These are phyloP conservation scores for Sinocyclocheilus grahami DNA, from an alignment of 2,113 vertebrate species.

Conservation along the genomic window DNA sequence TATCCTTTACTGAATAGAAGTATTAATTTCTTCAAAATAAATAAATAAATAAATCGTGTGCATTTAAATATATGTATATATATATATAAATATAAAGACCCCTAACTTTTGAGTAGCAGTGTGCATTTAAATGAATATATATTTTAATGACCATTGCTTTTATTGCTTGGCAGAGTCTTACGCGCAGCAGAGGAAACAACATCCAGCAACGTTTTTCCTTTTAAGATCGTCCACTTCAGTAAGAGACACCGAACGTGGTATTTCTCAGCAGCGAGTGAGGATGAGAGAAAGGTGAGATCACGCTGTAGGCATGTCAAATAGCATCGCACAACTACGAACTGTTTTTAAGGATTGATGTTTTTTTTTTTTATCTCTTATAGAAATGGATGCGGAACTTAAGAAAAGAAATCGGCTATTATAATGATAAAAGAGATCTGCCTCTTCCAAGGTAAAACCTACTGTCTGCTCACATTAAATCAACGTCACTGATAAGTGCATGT, in stretches of 20 bases:
- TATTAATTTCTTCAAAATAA: no score
- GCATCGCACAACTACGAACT: neutral
- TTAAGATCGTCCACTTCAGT: slow-evolving; percentile 94
- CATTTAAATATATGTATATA: neutral
- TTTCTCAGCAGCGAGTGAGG: slow-evolving; percentile 94
- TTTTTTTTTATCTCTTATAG: slow-evolving; percentile 68
- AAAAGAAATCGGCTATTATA: slow-evolving; percentile 87
- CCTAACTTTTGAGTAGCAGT: neutral
- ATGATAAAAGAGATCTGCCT: slow-evolving; percentile 83
- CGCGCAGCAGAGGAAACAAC: slow-evolving; percentile 94
- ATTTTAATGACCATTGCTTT: neutral
- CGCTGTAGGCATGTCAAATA: no score
- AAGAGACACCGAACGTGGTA: slow-evolving; percentile 95
- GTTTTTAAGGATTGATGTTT: neutral
- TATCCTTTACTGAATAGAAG: neutral
- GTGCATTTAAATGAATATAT: neutral
- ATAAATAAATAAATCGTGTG: neutral
- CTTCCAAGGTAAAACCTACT: slow-evolving; percentile 76
- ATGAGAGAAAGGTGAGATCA: slow-evolving; percentile 87
- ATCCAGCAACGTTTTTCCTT: slow-evolving; percentile 94
- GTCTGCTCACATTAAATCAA: neutral
- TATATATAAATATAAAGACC: no score
- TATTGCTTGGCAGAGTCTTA: slow-evolving; percentile 82
- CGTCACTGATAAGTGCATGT: no score
- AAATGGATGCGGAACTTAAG: slow-evolving; percentile 92